Evolutionary conservation across 2,888 invertebrate species (phyloP), one percentile per base, ranked within the genome.

Genomic region (Dicyrtoma fusca): DNA sequence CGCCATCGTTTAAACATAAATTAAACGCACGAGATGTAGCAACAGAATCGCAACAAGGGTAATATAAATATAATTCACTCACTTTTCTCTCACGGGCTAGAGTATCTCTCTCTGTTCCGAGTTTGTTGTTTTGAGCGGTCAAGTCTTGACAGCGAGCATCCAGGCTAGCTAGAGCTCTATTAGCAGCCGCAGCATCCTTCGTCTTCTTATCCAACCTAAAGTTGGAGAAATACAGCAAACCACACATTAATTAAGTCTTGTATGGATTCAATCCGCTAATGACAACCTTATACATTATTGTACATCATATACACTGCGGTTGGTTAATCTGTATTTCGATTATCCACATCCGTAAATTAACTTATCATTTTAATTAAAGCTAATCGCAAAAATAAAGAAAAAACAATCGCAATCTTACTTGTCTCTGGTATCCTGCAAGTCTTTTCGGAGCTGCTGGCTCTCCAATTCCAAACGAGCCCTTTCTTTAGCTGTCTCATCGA

Each of bases 401-500:
- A 47, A 53, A 34, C 47, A 13, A n/a, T n/a, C n/a, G n/a, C n/a
- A 61, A 63, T 85, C 88, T 86, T 84, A 91, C 89, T 89, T 89
- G 74, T 87, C 86, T 82, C 89, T 90, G n/a, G 95, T 85, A 79
- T 95, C 95, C 81, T 92, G 92, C 81, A 91, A 92, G 82, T 94
- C 92, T 80, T 93, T 93, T 85, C 90, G 90, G 69, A 94, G 86
- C 76, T 94, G 90, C 84, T 92, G 94, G 51, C 90, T 88, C 82
- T 98, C 97, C 79, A 98, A 93, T 84, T 97, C 95, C 65, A 97
- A 86, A 82, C 92, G 93, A 0, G 96, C 95, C 84, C 95, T 94
- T 82, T 97, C 97, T 65, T 91, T 90, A 14, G 96, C 91, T 1
- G 93, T 93, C 77, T 95, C 95, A 83, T 98, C 98, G 81, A 98